phyloP scores from a whole-genome alignment of 1,140 invertebrate species.

The Conus ventricosus region DNA sequence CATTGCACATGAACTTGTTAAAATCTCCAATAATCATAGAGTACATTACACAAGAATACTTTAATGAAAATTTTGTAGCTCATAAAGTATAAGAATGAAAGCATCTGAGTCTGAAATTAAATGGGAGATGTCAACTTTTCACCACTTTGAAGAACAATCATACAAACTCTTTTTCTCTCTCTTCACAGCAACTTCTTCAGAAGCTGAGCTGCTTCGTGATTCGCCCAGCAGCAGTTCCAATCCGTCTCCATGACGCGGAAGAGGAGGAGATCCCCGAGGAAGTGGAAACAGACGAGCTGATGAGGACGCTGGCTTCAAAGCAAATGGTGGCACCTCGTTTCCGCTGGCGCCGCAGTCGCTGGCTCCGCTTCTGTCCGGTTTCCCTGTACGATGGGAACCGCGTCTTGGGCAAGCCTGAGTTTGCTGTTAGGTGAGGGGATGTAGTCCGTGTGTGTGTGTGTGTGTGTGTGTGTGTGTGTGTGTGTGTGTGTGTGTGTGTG shows the following conservation, averaged over 20 bases:
- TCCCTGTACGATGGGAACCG: slow-evolving; percentile 72
- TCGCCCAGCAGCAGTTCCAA: slow-evolving; percentile 69
- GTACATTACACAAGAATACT: too few relatives aligned
- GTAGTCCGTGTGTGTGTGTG: too few relatives aligned
- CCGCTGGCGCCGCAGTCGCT: slow-evolving; percentile 72
- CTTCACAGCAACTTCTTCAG: slow-evolving; percentile 67
- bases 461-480: too few relatives aligned
- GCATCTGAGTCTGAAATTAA: too few relatives aligned
- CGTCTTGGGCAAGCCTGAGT: slow-evolving; percentile 71
- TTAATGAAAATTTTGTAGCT: too few relatives aligned
- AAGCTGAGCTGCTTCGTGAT: slow-evolving; percentile 70
- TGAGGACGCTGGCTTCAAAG: slow-evolving; percentile 66
- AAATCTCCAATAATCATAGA: too few relatives aligned
- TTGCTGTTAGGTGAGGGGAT: slow-evolving; percentile 67
- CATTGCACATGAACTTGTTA: too few relatives aligned
- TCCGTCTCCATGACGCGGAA: slow-evolving; percentile 68
- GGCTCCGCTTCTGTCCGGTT: slow-evolving; percentile 72
- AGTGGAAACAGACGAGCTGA: slow-evolving; percentile 72
- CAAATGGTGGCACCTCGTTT: slow-evolving; percentile 71
- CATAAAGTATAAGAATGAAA: too few relatives aligned
- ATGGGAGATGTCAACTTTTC: too few relatives aligned
- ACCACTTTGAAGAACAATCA: too few relatives aligned
- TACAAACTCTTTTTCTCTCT: too few relatives aligned
- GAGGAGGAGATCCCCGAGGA: slow-evolving; percentile 72
- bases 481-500: too few relatives aligned